Percentiles rank a stretch among this genome's conserved stretches.
Conservation (phyloP, 2,888 invertebrate species). For the Xestia c-nigrum region DNA sequence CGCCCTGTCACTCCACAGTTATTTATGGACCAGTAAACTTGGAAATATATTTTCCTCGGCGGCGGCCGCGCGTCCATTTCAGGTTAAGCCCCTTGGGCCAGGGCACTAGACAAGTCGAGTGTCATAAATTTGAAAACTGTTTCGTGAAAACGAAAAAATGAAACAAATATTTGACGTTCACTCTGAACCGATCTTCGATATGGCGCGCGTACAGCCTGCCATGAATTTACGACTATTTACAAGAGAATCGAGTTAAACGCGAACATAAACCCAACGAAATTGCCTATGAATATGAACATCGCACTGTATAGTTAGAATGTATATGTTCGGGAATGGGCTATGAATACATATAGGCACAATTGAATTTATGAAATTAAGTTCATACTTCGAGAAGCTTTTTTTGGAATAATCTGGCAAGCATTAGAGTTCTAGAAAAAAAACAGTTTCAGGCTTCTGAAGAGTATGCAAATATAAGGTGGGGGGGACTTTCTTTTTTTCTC, state of each 20-base stretch:
- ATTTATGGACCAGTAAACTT: conserved; percentile 90
- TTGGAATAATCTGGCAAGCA: background rate
- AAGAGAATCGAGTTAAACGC: conserved; percentile 68
- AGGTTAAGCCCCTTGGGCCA: conserved; percentile 89
- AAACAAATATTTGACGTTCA: conserved; percentile 85
- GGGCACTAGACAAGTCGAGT: conserved; percentile 88
- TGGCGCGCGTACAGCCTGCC: conserved; percentile 63
- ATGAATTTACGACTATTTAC: conserved; percentile 76
- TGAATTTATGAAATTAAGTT: conserved; percentile 34
- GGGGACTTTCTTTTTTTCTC: too few species aligned
- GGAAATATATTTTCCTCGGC: conserved; percentile 89
- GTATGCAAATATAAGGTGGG: background rate
- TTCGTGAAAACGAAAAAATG: conserved; percentile 86
- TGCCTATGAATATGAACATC: conserved; percentile 63
- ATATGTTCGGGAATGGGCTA: conserved; percentile 26
- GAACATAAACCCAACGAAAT: conserved; percentile 65
- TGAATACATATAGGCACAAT: conserved; percentile 28
- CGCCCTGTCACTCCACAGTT: conserved; percentile 89
- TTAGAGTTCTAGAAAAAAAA: background rate
- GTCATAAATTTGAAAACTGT: conserved; percentile 90
- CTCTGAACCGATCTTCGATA: conserved; percentile 78
- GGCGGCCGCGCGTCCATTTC: conserved; percentile 88
- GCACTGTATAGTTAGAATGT: conserved; percentile 38
- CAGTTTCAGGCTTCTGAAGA: background rate
- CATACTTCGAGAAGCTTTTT: conserved; percentile 1